These are phyloP conservation scores for Odobenus rosmarus DNA, from an alignment of 2,113 vertebrate species.

Conservation along the genomic window DNA sequence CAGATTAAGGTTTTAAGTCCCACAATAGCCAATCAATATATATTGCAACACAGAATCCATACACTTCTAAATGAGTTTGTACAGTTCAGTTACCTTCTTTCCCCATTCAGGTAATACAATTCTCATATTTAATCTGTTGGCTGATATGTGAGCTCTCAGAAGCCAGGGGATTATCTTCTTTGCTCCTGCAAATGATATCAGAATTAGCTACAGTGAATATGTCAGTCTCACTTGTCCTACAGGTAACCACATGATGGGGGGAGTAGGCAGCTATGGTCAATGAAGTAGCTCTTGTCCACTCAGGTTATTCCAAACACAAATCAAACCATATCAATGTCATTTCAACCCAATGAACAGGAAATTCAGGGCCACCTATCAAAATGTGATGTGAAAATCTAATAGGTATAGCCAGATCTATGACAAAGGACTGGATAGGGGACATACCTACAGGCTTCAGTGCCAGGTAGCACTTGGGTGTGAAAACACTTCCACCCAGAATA, in stretches of 20 bases:
- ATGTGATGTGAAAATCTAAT: no score
- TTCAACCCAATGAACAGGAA: not conserved
- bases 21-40: constrained; percentile 81
- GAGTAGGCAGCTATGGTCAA: not conserved
- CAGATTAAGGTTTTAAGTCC: constrained; percentile 75
- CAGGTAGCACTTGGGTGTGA: no score
- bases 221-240: not conserved
- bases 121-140: constrained; percentile 67
- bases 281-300: not conserved
- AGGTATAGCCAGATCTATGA: not conserved
- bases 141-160: constrained; percentile 61
- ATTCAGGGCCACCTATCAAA: not conserved
- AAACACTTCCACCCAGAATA: not conserved
- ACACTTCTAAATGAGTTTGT: constrained; percentile 78
- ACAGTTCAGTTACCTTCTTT: constrained; percentile 59
- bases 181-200: constrained; percentile 56
- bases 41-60: constrained; percentile 77
- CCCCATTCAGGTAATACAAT: constrained; percentile 34
- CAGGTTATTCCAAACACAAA: not conserved
- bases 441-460: accelerated
- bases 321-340: not conserved
- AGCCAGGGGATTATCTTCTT: constrained; percentile 67
- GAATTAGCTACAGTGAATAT: not conserved
- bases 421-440: not conserved
- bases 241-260: not conserved